phyloP scores from a whole-genome alignment of 2,113 vertebrate species.

The Myrmophylax atrothorax region DNA sequence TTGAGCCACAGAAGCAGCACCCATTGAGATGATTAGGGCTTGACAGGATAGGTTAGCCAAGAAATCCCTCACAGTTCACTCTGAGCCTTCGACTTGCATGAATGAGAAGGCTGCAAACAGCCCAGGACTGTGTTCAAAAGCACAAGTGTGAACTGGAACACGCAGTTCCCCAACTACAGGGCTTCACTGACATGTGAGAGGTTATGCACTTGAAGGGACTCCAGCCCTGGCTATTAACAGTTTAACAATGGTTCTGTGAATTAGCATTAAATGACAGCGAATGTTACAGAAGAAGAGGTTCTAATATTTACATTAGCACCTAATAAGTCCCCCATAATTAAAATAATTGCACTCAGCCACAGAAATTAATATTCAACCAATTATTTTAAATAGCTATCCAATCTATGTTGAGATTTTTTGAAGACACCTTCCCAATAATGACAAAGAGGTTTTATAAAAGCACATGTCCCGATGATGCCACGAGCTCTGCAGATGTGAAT shows the following conservation, averaged over 20 bases:
- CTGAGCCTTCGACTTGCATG: not conserved
- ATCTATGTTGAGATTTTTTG: not conserved
- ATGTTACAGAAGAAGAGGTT: not conserved
- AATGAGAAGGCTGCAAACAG: not conserved
- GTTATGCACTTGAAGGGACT: not conserved
- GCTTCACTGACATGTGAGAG: not conserved
- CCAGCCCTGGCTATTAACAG: conserved; percentile 1
- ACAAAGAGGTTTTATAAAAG: not conserved
- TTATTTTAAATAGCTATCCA: not conserved
- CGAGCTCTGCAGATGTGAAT: not conserved
- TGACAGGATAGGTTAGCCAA: not conserved
- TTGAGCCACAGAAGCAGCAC: not conserved
- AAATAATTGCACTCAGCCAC: not conserved
- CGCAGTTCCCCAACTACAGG: not conserved
- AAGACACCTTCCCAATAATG: not conserved
- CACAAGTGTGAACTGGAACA: not conserved
- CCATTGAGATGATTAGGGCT: not conserved
- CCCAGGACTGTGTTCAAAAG: not conserved
- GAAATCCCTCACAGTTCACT: not conserved
- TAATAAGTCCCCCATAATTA: not conserved
- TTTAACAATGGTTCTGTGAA: conserved; percentile 14
- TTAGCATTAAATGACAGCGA: conserved; percentile 16
- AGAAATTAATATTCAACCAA: not conserved
- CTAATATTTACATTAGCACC: conserved; percentile 2
- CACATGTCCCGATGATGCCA: not conserved